Conservation (phyloP, 2,797 vertebrate species). For the Limnodromus scolopaceus region DNA sequence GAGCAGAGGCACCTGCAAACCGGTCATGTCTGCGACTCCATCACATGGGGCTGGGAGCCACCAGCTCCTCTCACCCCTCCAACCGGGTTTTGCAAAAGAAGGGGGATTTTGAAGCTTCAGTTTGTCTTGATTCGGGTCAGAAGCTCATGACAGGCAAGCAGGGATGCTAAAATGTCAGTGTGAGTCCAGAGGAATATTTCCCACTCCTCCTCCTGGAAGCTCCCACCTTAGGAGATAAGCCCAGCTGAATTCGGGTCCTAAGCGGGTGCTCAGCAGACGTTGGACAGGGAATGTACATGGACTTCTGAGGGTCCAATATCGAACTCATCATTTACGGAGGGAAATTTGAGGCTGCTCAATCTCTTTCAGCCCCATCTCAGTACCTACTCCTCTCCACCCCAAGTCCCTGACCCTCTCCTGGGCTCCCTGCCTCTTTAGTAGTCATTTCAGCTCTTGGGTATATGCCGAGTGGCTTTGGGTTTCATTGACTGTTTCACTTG, state of each 20-base stretch:
- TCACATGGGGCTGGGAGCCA: neutral
- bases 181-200: neutral
- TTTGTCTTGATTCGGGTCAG: neutral
- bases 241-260: accelerated
- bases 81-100: neutral
- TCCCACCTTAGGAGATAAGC: neutral
- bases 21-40: neutral
- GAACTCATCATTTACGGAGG: neutral
- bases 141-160: neutral
- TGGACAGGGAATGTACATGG: neutral
- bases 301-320: neutral
- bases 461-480: neutral
- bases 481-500: neutral
- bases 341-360: neutral
- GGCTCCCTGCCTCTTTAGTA: neutral
- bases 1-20: conserved; percentile 18
- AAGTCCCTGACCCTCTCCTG: neutral
- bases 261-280: neutral
- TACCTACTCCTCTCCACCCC: neutral
- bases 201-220: neutral
- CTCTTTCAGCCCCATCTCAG: neutral
- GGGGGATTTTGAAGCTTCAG: neutral
- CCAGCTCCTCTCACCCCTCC: neutral
- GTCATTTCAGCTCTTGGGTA: neutral
- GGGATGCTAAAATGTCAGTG: neutral